Base-by-base conservation (phyloP, 2,888 invertebrate species). In the Ypsolopha sequella region DNA sequence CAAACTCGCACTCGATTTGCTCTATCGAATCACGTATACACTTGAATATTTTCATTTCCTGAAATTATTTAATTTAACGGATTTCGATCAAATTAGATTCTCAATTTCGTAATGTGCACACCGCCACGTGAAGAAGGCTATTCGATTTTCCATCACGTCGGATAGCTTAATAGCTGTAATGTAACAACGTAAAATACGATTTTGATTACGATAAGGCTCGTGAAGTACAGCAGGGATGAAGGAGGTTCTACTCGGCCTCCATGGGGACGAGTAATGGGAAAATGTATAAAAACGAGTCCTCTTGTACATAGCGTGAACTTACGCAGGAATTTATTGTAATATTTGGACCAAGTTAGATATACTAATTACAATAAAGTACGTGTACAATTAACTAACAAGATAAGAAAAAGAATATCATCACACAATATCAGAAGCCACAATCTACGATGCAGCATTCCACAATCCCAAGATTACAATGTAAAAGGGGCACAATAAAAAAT, bases 401-500 rank as follows among this genome's bases (percentile, higher is more conserved):
- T 24, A 24, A 24, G 24, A 2, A 24, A 24, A 24, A 4, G 2
- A 24, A 24, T 24, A 68, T 64, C 66, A 65, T 64, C 62, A 56
- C 53, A 60, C 60, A 60, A 63, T 62, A 61, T 57, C 63, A 63
- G 24, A 64, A 66, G 62, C 60, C 63, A 38, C 14, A 60, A 66
- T 63, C 68, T 58, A 66, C 60, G 49, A 52, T 54, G 52, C 54
- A 51, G 52, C 52, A 54, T 24, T 24, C 24, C 24, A 24, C 24
- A 24, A 24, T 52, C 53, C 52, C 52, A 58, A 56, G 61, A 62
- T 61, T 70, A 68, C 67, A 73, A 76, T 76, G 74, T 70, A 72
- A 24, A 24, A 46, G 73, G 52, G 70, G 68, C 67, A 81, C 76
- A 80, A 81, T 84, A 85, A 85, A 85, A 84, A 84, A 81, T 78